Percentiles rank a stretch among this genome's conserved stretches.
Evolutionary conservation across 2,113 vertebrate genomes (phyloP).

Genomic region (Pangasianodon gigas): DNA sequence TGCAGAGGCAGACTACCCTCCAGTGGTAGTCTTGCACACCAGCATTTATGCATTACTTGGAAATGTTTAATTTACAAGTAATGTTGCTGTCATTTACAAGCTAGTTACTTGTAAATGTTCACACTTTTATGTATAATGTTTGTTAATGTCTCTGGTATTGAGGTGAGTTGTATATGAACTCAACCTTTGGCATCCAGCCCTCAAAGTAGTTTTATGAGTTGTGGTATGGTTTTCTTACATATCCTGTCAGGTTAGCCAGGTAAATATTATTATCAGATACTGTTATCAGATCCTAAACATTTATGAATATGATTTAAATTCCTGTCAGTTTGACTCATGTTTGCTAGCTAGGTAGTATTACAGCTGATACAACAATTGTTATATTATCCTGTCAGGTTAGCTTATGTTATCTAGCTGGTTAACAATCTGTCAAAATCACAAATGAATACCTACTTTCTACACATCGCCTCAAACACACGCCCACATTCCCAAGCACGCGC

Average conservation of each 20-base stretch:
- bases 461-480: neutral
- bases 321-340: neutral
- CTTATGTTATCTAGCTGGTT: neutral
- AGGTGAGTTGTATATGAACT: neutral
- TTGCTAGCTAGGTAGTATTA: neutral
- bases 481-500: neutral
- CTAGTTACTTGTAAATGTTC: neutral
- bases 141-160: neutral
- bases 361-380: neutral
- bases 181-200: neutral
- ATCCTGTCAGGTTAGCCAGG: neutral
- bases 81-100: neutral
- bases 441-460: neutral
- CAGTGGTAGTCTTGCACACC: neutral
- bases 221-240: neutral
- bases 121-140: neutral
- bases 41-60: neutral
- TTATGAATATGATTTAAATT: neutral
- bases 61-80: neutral
- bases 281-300: neutral
- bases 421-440: neutral
- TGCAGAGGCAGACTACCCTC: slow-evolving; percentile 13
- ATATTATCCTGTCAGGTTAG: neutral
- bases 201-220: neutral
- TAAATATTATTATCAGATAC: neutral